Base-by-base conservation (phyloP, 1,140 invertebrate genomes). In the Bombus affinis region DNA sequence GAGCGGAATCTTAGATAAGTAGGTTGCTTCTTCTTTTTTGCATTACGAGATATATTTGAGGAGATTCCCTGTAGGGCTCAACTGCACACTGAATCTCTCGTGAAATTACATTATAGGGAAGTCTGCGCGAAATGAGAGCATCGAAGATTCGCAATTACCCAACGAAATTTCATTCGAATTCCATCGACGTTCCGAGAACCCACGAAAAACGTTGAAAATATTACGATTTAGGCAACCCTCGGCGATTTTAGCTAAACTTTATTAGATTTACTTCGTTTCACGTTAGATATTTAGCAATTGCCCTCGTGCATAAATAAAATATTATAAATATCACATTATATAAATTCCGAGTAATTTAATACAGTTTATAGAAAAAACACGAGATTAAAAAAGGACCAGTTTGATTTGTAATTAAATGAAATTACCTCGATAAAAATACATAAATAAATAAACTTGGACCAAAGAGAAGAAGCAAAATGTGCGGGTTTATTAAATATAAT, bases 81-180 rank as follows among this genome's bases (percentile, higher is more conserved):
- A 22, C 13, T 9, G n/a, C 44, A 44, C 71, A 0, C 12, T 44
- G 39, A 82, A 65, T 82, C 71, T 65, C 53, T 44, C 18, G 70
- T 28, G 57, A 80, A 83, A 89, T 89, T 84, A 65, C 86, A 80
- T 89, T 81, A 88, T 62, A 65, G 37, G 53, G n/a, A 39, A 75
- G 74, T 57, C 37, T 47, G 44, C 13, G 28, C 57, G 73, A 89
- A 86, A 76, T n/a, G 76, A 68, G 79, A 35, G 47, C 75, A 73
- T 71, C 84, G 87, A 89, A 83, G 84, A 89, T 86, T 86, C 44
- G 76, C 84, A 89, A 89, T 89, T 89, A 89, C 78, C n/a, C 76
- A n/a, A 83, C 65, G 80, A 86, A 89, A 89, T 86, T 86, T 89
- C 65, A 83, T 89, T 89, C 12, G 65, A 59, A 39, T 82, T 47